Percentiles rank a stretch among this genome's conserved stretches.
Conservation (phyloP, 2,113 vertebrate species). For the Megatriorchis doriae region DNA sequence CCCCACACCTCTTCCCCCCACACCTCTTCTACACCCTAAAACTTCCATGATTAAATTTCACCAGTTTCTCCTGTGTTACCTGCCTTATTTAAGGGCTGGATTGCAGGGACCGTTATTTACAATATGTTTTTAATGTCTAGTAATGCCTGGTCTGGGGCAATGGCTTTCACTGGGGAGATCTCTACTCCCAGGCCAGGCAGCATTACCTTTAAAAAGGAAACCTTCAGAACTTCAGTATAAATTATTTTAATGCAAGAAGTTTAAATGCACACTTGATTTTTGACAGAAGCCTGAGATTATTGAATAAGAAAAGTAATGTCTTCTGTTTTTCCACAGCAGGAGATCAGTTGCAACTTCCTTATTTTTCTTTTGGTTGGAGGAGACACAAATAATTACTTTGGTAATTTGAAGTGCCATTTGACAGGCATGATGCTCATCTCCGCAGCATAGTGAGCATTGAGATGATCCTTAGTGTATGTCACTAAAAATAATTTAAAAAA, state of each 20-base stretch:
- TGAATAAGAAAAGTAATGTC: background rate
- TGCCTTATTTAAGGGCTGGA: background rate
- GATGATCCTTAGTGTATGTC: background rate
- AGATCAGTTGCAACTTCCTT: background rate
- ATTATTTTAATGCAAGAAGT: background rate
- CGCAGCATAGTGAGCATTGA: background rate
- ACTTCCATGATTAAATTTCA: conserved; percentile 9
- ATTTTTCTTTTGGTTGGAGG: background rate
- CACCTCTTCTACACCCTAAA: background rate
- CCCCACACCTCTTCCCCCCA: background rate
- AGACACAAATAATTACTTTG: background rate
- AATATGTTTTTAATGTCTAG: background rate
- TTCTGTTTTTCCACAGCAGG: background rate
- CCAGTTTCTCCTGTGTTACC: background rate
- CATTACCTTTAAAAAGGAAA: background rate
- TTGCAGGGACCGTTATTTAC: background rate
- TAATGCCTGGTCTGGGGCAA: background rate
- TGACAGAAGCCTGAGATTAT: background rate
- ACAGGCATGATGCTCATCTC: background rate
- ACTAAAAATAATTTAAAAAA: background rate
- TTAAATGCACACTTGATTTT: background rate
- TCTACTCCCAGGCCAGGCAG: background rate
- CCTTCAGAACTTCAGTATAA: background rate
- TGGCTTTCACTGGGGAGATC: background rate
- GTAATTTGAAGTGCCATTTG: background rate